Base-by-base conservation (phyloP, 2,888 invertebrate genomes). In the Dorcus hopei region DNA sequence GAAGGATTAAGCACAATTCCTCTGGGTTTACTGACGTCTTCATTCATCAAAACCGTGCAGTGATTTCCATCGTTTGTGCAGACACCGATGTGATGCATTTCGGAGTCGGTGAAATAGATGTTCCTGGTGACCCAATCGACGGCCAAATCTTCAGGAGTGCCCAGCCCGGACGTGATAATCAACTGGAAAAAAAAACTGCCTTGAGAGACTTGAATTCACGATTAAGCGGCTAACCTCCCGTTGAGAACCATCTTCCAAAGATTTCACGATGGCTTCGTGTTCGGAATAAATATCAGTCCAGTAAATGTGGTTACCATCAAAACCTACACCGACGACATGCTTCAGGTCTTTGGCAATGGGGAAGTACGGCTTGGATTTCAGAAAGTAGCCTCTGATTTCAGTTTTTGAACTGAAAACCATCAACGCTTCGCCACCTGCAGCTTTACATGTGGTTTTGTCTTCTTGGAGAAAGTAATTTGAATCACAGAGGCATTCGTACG, bases 71-170 rank as follows among this genome's bases (percentile, higher is more conserved):
- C 83, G n/a, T 80, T 80, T 0, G 81, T 82, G 68, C 94, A 94
- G 2, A 87, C 93, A 0, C 86, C 88, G 61, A 94, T 88, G 69
- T 87, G 85, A 11, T 85, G 84, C 65, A 85, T 80, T 40, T 83
- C 83, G 0, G 86, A 83, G 73, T 94, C 94, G 2, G 89, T 88
- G 73, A 93, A 91, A 77, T 93, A 94, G 42, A 95, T 82, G 73
- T 93, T 92, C 0, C 85, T 85, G 0, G 90, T 91, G 6, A 90
- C 71, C 86, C 87, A 90, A 76, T 93, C 93, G 19, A 91, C 79
- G 0, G 89, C 87, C 54, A 93, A 79, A 66, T 90, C 90, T 61
- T 91, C 91, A 0, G 91, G 89, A 3, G 84, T 81, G 59, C 86
- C 86, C 0, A 93, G 72, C 1, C 93, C 92, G 63, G 86, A 77